These are phyloP conservation scores for Drosophila conformis DNA, from an alignment of 2,888 invertebrate genomes.

Conservation along the genomic window DNA sequence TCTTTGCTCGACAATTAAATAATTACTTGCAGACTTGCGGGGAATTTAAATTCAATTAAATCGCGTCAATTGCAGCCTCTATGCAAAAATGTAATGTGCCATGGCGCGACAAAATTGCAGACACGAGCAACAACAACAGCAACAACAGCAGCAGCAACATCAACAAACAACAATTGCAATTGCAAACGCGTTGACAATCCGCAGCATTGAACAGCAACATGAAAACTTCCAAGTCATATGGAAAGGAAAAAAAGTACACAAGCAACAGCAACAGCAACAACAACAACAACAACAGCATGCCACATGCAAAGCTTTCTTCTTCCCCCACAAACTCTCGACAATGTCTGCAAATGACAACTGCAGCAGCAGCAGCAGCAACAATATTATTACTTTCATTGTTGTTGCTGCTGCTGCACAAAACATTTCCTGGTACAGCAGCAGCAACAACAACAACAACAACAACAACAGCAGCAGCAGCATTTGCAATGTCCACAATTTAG, in stretches of 20 bases:
- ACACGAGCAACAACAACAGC: conserved; percentile 14
- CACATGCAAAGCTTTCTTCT: conserved; percentile 56
- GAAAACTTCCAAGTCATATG: conserved; percentile 64
- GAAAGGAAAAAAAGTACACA: conserved; percentile 14
- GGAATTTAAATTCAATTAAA: conserved; percentile 46
- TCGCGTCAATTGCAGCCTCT: conserved; percentile 15
- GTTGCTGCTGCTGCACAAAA: conserved; percentile 48
- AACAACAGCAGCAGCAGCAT: conserved; percentile 19
- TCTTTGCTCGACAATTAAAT: conserved; percentile 9
- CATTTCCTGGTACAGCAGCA: conserved; percentile 67
- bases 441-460: conserved; percentile 5
- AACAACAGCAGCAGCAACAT: conserved; percentile 2
- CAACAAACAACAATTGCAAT: conserved; percentile 36
- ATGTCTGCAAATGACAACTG: conserved; percentile 47
- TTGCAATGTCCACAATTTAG: conserved; percentile 67
- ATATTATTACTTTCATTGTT: conserved; percentile 62
- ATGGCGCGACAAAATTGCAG: conserved; percentile 35
- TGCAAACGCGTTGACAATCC: conserved; percentile 63
- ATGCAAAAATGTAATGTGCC: conserved; percentile 26
- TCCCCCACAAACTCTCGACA: conserved; percentile 14
- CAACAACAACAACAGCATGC: conserved; percentile 33
- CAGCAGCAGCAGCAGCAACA: conserved; percentile 45
- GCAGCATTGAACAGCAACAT: conserved; percentile 55
- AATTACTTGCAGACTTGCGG: conserved; percentile 31
- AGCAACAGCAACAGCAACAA: conserved; percentile 22